phyloP scores from a whole-genome alignment of 2,888 invertebrate species.

The Apantesis nais region DNA sequence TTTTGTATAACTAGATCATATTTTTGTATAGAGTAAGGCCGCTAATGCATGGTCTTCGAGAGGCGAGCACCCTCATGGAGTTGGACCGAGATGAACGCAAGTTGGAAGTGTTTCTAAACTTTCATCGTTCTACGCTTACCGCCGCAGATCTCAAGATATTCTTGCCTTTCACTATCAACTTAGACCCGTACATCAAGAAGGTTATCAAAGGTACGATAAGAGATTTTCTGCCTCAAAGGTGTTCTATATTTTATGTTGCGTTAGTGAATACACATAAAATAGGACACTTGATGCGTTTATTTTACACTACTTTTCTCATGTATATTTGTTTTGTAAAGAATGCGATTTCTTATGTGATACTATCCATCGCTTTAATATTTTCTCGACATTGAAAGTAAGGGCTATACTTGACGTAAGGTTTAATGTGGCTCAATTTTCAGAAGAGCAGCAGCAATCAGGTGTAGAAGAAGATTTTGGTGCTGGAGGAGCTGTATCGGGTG shows the following conservation, averaged over 20 bases:
- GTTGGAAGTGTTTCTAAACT: slow-evolving; percentile 95
- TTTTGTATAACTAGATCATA: background rate
- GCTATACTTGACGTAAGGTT: background rate
- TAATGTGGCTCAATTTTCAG: slow-evolving; percentile 44
- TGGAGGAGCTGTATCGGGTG: slow-evolving; percentile 48
- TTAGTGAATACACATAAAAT: background rate
- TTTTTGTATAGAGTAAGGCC: slow-evolving; percentile 89
- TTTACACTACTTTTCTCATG: too few relatives aligned
- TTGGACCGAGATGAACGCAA: slow-evolving; percentile 98
- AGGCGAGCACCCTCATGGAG: slow-evolving; percentile 95
- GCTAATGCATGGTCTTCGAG: slow-evolving; percentile 92
- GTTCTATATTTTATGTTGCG: background rate
- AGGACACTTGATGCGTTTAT: too few relatives aligned
- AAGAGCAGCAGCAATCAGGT: slow-evolving; percentile 73
- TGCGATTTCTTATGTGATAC: background rate
- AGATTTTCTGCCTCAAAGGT: background rate
- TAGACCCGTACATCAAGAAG: slow-evolving; percentile 99
- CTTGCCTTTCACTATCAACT: slow-evolving; percentile 98
- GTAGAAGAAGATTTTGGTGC: slow-evolving; percentile 67
- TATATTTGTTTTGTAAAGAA: background rate
- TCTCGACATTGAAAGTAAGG: background rate
- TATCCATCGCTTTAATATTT: background rate
- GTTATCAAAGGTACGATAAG: slow-evolving; percentile 93
- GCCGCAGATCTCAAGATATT: slow-evolving; percentile 97
- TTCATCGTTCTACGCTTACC: slow-evolving; percentile 93